Evolutionary conservation across 53 echinoderm and acorn worm genomes (phyloP), one percentile per base, ranked within the genome.

Genomic region (Paracentrotus lividus): DNA sequence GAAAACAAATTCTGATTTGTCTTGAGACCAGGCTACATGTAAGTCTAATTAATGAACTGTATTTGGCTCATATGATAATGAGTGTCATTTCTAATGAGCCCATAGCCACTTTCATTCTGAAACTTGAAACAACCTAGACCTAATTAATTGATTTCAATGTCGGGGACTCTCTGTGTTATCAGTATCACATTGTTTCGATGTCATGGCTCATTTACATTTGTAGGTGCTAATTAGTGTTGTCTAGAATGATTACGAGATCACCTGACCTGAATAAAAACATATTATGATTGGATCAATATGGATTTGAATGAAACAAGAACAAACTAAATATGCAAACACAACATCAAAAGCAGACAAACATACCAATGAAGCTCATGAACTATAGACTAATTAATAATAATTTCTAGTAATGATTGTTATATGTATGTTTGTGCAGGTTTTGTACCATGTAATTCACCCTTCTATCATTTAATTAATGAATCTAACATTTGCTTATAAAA

Each of bases 141-240:
- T 45, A 81, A 81, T 81, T 47, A 26, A 81, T 49, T 81, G 81
- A 81, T 81, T 15, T 43, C 47, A 44, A 45, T n/a, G n/a, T 47
- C 49, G 49, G 81, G 4, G 26, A 45, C 47, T 13, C 20, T 43
- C 20, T 81, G n/a, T 81, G 81, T 49, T 81, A 81, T 81, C 47
- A 81, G 81, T n/a, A 18, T 9, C 47, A 10, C n/a, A 81, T 81
- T 81, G 81, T 81, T 23, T 47, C 12, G 81, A 81, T 81, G 81
- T 27, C 81, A 81, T 81, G 81, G 81, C 10, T 45, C 81, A 47
- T 81, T 81, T 81, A n/a, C n/a, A n/a, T n/a, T n/a, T n/a, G n/a
- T n/a, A 81, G 47, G 27, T 47, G 49, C 81, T 81, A 47, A 81
- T 81, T 81, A 47, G 81, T 81, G 24, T 26, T 81, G 81, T 81